phyloP scores from a whole-genome alignment of 1,140 invertebrate species.

The Formica selysi region DNA sequence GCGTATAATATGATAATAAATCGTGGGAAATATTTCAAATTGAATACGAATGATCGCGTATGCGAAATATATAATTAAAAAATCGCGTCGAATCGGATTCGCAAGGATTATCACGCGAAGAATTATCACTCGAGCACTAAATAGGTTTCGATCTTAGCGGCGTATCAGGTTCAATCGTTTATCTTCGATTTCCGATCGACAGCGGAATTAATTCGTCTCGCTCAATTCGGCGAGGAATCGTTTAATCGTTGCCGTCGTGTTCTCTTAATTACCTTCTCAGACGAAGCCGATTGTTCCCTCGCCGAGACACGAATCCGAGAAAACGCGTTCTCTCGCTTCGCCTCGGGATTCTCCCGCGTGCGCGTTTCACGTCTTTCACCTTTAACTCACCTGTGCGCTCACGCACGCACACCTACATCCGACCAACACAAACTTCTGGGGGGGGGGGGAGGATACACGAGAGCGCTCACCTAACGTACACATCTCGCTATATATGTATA shows the following conservation, averaged over 20 bases:
- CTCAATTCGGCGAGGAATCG: conserved; percentile 65
- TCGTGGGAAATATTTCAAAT: conserved; percentile 47
- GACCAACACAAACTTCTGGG: conserved; percentile 2
- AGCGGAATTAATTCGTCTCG: conserved; percentile 73
- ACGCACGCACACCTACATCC: conserved; percentile 14
- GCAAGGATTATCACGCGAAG: background rate
- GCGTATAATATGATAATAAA: conserved; percentile 15
- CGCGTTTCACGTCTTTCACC: conserved; percentile 67
- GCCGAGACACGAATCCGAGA: conserved; percentile 54
- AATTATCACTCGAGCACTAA: conserved; percentile 63
- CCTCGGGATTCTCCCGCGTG: conserved; percentile 37
- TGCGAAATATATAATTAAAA: background rate
- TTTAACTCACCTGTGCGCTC: conserved; percentile 66
- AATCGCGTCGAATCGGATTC: conserved; percentile 25
- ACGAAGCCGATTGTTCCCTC: conserved; percentile 71
- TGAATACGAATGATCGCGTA: background rate
- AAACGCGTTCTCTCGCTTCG: conserved; percentile 50
- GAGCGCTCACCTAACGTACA: background rate
- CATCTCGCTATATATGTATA: background rate
- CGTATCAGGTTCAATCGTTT: conserved; percentile 64
- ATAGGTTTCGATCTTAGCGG: conserved; percentile 23
- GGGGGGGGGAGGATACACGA: background rate
- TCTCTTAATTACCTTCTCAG: conserved; percentile 74
- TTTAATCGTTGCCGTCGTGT: conserved; percentile 74
- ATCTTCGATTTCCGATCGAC: conserved; percentile 70